Conservation (phyloP, 2,113 vertebrate genomes). For the Pogona vitticeps region DNA sequence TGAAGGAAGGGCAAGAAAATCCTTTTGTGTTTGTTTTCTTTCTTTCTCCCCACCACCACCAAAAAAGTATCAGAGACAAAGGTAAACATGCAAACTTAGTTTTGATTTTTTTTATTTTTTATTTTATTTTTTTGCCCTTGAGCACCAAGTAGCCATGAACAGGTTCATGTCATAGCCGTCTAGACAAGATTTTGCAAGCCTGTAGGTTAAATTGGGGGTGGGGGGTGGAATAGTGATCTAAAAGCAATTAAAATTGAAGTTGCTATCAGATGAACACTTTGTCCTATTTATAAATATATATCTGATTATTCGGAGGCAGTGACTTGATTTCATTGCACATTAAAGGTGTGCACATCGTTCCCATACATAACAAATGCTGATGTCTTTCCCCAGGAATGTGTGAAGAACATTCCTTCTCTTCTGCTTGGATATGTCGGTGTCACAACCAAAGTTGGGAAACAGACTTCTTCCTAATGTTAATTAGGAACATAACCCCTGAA, state of each 20-base stretch:
- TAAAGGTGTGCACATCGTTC: slow-evolving; percentile 48
- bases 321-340: slow-evolving; percentile 46
- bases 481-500: slow-evolving; percentile 50
- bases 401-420: slow-evolving; percentile 43
- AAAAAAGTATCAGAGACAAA: not conserved
- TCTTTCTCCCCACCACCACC: too few relatives aligned
- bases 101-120: slow-evolving; percentile 26
- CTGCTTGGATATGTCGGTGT: slow-evolving; percentile 25
- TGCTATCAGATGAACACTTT: slow-evolving; percentile 64
- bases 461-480: slow-evolving; percentile 44
- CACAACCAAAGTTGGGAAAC: slow-evolving; percentile 21
- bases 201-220: slow-evolving; percentile 47
- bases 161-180: slow-evolving; percentile 61
- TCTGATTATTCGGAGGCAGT: slow-evolving; percentile 65
- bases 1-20: not conserved
- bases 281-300: slow-evolving; percentile 70
- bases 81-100: not conserved
- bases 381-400: slow-evolving; percentile 14
- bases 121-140: too few relatives aligned
- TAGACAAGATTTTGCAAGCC: slow-evolving; percentile 59
- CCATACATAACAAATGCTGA: slow-evolving; percentile 35
- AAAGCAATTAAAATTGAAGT: slow-evolving; percentile 67
- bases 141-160: slow-evolving; percentile 28
- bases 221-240: slow-evolving; percentile 60
- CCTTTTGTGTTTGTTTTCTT: too few relatives aligned